These are phyloP conservation scores for Darevskia mixta DNA, from an alignment of 2,797 vertebrate genomes.

Conservation along the genomic window DNA sequence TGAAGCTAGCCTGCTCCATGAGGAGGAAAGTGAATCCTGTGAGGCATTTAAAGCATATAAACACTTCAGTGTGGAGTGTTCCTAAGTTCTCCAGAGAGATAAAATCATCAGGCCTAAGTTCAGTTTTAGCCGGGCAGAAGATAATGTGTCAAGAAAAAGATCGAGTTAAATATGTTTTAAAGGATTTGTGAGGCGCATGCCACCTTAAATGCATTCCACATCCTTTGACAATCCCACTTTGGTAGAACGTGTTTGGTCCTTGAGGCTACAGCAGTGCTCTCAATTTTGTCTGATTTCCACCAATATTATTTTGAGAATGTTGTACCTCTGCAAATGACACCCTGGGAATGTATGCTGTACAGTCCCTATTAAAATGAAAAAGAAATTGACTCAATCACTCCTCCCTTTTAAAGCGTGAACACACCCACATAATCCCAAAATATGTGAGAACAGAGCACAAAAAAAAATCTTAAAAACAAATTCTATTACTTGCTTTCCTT, in stretches of 20 bases:
- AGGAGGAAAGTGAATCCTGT: background rate
- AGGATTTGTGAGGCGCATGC: slow-evolving; percentile 25
- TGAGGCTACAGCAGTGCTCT: background rate
- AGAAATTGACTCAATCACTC: background rate
- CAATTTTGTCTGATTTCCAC: slow-evolving; percentile 35
- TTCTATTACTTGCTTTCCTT: background rate
- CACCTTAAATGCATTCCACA: background rate
- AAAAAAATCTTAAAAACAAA: background rate
- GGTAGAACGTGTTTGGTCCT: slow-evolving; percentile 30
- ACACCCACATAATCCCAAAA: slow-evolving; percentile 23
- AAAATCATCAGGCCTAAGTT: background rate
- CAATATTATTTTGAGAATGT: slow-evolving; percentile 26
- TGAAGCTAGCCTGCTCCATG: slow-evolving; percentile 1
- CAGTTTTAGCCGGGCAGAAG: background rate
- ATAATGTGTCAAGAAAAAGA: background rate
- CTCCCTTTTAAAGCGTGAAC: background rate
- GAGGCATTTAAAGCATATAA: background rate
- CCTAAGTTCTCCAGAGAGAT: slow-evolving; percentile 14
- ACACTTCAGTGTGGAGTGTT: slow-evolving; percentile 14
- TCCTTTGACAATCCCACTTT: slow-evolving; percentile 33
- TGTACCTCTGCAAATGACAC: slow-evolving; percentile 36
- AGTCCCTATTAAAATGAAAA: slow-evolving; percentile 14
- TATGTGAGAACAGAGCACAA: background rate
- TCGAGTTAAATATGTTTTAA: background rate
- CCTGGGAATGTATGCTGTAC: slow-evolving; percentile 23